phyloP scores from a whole-genome alignment of 2,113 vertebrate species.

The Paralichthys olivaceus region DNA sequence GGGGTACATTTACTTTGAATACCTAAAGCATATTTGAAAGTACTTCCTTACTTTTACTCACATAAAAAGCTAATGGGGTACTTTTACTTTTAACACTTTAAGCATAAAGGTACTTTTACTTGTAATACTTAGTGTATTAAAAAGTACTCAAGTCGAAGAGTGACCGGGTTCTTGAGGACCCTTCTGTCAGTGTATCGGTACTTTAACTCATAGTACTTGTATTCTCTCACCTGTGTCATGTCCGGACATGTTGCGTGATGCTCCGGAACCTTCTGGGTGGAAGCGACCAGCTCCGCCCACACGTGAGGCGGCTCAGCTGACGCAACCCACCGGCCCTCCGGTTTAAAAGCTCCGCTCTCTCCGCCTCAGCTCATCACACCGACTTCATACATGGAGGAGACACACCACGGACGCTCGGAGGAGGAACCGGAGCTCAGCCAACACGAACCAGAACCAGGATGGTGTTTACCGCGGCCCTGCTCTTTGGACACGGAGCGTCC shows the following conservation, averaged over 20 bases:
- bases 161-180: too few species aligned
- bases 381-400: slow-evolving; percentile 59
- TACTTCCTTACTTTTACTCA: too few species aligned
- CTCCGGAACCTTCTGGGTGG: slow-evolving; percentile 40
- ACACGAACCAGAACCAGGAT: slow-evolving; percentile 58
- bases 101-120: too few species aligned
- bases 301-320: slow-evolving; percentile 53
- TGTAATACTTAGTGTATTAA: too few species aligned
- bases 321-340: slow-evolving; percentile 38
- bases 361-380: rapidly evolving
- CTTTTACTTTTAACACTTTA: too few species aligned
- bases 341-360: slow-evolving; percentile 53
- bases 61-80: too few species aligned
- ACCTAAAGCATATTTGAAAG: too few species aligned
- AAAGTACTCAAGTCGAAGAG: too few species aligned
- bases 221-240: slow-evolving; percentile 33
- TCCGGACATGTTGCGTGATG: slow-evolving; percentile 51
- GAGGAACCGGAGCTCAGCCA: slow-evolving; percentile 40
- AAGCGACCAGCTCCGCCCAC: slow-evolving; percentile 44
- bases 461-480: slow-evolving; percentile 76
- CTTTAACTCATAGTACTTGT: too few species aligned
- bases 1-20: too few species aligned
- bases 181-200: too few species aligned
- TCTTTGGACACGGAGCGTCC: slow-evolving; percentile 60
- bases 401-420: slow-evolving; percentile 13